These are phyloP conservation scores for Notiomystis cincta DNA, from an alignment of 2,113 vertebrate species.

Conservation along the genomic window DNA sequence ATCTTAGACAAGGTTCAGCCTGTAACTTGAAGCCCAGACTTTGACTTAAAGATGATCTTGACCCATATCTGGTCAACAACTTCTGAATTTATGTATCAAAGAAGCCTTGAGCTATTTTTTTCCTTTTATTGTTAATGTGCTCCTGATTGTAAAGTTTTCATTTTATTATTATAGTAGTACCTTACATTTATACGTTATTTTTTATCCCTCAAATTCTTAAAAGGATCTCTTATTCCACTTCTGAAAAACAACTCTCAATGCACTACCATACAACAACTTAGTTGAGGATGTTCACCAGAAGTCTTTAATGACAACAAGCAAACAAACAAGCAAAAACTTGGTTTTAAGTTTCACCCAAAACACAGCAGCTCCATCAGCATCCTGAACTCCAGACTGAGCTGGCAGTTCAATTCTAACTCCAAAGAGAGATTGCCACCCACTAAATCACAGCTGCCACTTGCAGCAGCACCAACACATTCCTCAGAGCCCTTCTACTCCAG, in stretches of 20 bases:
- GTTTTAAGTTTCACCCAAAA: conserved; percentile 11
- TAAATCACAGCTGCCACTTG: background rate
- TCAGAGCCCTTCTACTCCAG: background rate
- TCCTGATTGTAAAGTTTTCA: background rate
- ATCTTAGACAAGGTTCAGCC: background rate
- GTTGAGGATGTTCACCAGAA: background rate
- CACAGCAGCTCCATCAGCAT: background rate
- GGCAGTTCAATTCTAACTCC: background rate
- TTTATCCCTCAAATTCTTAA: background rate
- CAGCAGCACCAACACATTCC: background rate
- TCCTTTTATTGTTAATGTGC: background rate
- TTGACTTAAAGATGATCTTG: background rate
- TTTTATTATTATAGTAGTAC: background rate
- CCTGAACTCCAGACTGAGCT: background rate
- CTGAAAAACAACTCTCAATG: background rate
- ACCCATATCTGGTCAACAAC: background rate
- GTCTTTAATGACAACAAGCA: background rate
- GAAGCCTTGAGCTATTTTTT: background rate
- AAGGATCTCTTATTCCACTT: background rate
- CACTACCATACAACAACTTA: background rate
- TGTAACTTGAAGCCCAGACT: background rate
- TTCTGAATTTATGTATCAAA: background rate
- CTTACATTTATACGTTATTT: background rate
- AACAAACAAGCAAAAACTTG: background rate
- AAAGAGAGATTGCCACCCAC: background rate